Evolutionary conservation across 2,797 vertebrate genomes (phyloP).

Genomic region (Peromyscus melanophrys): DNA sequence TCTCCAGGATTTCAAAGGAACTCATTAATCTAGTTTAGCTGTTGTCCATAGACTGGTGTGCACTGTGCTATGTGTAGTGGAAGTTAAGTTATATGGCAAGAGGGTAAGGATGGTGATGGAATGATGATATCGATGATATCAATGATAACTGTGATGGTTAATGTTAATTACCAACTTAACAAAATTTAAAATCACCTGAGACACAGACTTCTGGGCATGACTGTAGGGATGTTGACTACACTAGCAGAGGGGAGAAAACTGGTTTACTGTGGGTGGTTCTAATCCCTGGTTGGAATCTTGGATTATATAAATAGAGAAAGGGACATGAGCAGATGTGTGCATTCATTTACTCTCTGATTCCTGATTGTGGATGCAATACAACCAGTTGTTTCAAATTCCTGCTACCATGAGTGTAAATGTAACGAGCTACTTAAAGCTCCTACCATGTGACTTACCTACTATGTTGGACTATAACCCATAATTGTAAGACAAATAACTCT

Average conservation of each 20-base stretch:
- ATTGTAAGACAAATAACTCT: not conserved
- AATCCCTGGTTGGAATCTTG: not conserved
- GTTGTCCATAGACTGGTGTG: not conserved
- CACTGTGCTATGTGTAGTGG: not conserved
- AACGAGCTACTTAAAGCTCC: not conserved
- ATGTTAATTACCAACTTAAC: not conserved
- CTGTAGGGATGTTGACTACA: not conserved
- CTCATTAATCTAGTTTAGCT: not conserved
- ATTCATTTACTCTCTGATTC: not conserved
- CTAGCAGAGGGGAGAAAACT: not conserved
- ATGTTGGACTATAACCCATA: not conserved
- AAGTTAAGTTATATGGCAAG: not conserved
- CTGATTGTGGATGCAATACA: not conserved
- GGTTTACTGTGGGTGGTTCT: too few relatives aligned
- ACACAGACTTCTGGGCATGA: not conserved
- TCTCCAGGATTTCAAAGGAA: not conserved
- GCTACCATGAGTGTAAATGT: not conserved
- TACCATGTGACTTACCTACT: not conserved
- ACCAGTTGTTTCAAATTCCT: not conserved
- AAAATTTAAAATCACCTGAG: not conserved
- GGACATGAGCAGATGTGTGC: not conserved
- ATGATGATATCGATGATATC: not conserved
- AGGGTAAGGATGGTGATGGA: rapidly evolving
- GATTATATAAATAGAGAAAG: not conserved
- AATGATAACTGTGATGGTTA: not conserved